Percentiles rank a stretch among this genome's conserved stretches.
Conservation (phyloP, 2,797 vertebrate species). For the Poeciliopsis paucimaculata region DNA sequence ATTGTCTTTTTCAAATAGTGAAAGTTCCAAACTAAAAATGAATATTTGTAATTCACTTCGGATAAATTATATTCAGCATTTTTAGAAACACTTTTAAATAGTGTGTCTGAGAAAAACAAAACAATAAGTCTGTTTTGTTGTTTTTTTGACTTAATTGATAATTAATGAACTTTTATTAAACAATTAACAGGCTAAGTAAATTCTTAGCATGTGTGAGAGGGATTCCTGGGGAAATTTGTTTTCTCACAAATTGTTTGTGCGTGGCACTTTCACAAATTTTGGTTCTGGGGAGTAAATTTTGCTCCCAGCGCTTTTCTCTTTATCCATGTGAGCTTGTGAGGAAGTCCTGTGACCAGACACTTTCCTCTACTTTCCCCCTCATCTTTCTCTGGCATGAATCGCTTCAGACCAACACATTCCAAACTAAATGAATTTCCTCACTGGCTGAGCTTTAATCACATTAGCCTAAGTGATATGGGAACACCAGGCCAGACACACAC, state of each 20-base stretch:
- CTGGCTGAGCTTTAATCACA: slow-evolving; percentile 71
- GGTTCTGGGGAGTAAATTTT: slow-evolving; percentile 31
- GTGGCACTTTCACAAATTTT: slow-evolving; percentile 24
- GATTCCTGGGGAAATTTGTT: background rate
- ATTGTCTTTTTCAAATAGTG: too few relatives aligned
- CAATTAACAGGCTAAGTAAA: background rate
- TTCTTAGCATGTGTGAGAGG: background rate
- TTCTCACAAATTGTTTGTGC: slow-evolving; percentile 13
- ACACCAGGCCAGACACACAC: slow-evolving; percentile 74
- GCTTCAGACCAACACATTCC: slow-evolving; percentile 67
- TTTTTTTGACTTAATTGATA: background rate
- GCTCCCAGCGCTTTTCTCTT: slow-evolving; percentile 15
- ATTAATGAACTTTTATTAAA: too few relatives aligned
- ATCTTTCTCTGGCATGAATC: slow-evolving; percentile 67
- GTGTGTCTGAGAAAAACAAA: too few relatives aligned
- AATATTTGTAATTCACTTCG: too few relatives aligned
- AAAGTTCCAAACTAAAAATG: too few relatives aligned
- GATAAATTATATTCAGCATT: too few relatives aligned
- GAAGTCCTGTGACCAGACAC: slow-evolving; percentile 51
- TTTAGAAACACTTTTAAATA: too few relatives aligned
- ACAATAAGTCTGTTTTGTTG: too few relatives aligned
- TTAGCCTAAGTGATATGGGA: slow-evolving; percentile 79
- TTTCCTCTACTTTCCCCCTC: slow-evolving; percentile 24
- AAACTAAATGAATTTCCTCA: slow-evolving; percentile 65
- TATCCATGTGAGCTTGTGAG: slow-evolving; percentile 38